Conservation (phyloP, 2,113 vertebrate genomes). For the Oncorhynchus tshawytscha region DNA sequence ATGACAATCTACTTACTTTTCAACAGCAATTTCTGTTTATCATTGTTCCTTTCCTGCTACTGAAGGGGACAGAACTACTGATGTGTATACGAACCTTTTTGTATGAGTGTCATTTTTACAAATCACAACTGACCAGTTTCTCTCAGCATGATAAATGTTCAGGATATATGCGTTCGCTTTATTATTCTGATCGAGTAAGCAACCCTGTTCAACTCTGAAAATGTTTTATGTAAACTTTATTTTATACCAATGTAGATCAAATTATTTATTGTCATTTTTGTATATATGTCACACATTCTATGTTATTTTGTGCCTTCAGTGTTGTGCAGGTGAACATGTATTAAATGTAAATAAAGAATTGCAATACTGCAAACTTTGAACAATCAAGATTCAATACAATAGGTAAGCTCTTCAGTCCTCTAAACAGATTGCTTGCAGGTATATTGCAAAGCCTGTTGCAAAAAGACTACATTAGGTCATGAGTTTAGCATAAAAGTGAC, state of each 20-base stretch:
- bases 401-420: no score
- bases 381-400: background rate
- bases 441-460: no score
- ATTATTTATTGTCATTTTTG: conserved; percentile 97
- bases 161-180: conserved; percentile 27
- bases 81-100: conserved; percentile 46
- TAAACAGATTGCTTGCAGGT: no score
- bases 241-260: conserved; percentile 82
- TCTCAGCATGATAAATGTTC: conserved; percentile 53
- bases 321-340: conserved; percentile 75
- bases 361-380: conserved; percentile 40
- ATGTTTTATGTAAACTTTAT: conserved; percentile 77
- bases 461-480: no score
- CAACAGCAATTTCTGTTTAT: conserved; percentile 52
- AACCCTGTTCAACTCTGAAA: conserved; percentile 38
- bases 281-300: conserved; percentile 78
- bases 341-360: conserved; percentile 71
- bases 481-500: no score
- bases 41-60: conserved; percentile 53
- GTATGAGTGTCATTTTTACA: conserved; percentile 15
- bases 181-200: conserved; percentile 16
- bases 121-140: conserved; percentile 52
- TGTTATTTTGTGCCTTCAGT: conserved; percentile 82
- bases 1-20: conserved; percentile 85
- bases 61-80: conserved; percentile 70